A percentile compares a stretch with the other conserved stretches of the same genome.
Evolutionary conservation across 1,140 invertebrate species (phyloP).

Genomic region (Medauroidea extradentata): DNA sequence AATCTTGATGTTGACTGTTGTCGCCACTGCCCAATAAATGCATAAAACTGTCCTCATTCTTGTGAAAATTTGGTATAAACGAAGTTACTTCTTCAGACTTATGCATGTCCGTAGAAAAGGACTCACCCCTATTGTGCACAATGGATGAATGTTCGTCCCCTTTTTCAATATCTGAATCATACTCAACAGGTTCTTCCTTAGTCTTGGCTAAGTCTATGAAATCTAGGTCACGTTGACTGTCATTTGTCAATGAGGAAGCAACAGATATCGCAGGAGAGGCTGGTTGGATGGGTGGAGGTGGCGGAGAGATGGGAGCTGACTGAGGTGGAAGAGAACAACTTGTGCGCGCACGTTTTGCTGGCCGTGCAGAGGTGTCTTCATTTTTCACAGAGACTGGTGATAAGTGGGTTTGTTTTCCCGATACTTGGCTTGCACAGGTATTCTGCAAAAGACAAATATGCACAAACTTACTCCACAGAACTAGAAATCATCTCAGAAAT

Average conservation of each 20-base stretch:
- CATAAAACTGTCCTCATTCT: background rate
- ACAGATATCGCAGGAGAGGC: background rate
- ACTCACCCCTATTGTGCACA: too few relatives aligned
- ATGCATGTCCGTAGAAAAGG: too few relatives aligned
- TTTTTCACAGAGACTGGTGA: background rate
- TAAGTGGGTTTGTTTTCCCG: too few relatives aligned
- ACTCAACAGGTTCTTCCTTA: constrained; percentile 13
- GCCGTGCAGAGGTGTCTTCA: background rate
- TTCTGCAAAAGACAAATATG: too few relatives aligned
- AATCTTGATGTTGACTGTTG: constrained; percentile 3
- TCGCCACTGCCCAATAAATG: background rate
- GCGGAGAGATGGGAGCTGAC: background rate
- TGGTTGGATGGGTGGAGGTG: background rate
- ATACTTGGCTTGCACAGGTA: too few relatives aligned
- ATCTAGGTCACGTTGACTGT: background rate
- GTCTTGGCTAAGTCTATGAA: constrained; percentile 9
- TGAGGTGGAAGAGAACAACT: background rate
- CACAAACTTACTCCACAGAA: too few relatives aligned
- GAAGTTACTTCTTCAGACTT: too few relatives aligned
- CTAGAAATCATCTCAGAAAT: too few relatives aligned
- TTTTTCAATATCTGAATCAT: constrained; percentile 6
- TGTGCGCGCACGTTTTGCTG: background rate
- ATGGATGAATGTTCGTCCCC: background rate
- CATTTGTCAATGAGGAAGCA: background rate
- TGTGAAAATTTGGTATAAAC: background rate